A percentile compares a stretch with the other conserved stretches of the same genome.
Evolutionary conservation across 2,113 vertebrate species (phyloP).

Genomic region (Bubalus kerabau): DNA sequence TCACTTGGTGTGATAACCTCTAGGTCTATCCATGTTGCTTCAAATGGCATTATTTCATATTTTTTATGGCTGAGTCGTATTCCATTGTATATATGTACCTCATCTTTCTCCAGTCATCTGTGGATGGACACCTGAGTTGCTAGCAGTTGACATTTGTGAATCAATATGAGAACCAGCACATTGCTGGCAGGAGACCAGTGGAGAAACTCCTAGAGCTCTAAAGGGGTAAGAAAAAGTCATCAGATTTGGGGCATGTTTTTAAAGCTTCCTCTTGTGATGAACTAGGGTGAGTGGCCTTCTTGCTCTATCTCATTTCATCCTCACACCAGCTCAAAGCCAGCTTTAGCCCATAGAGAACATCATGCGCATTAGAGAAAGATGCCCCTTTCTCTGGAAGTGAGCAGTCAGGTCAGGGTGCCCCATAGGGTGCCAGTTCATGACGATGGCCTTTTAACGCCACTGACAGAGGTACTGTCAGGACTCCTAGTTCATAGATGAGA

Average conservation of each 20-base stretch:
- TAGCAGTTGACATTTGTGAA: background rate
- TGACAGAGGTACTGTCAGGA: background rate
- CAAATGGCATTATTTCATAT: background rate
- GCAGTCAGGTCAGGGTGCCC: background rate
- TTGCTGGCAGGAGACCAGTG: background rate
- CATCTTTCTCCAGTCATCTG: background rate
- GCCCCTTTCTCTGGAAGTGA: background rate
- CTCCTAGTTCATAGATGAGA: background rate
- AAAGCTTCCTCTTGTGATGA: background rate
- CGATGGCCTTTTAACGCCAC: background rate
- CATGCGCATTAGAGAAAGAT: background rate
- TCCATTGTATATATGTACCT: background rate
- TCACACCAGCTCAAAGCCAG: background rate
- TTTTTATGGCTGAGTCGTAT: background rate
- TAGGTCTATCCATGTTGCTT: background rate
- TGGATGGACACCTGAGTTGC: background rate
- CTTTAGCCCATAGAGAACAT: background rate
- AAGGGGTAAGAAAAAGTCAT: background rate
- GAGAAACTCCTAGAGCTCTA: background rate
- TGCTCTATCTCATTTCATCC: background rate
- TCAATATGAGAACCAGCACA: background rate
- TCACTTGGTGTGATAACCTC: background rate
- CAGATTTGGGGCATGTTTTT: background rate
- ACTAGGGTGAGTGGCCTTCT: background rate
- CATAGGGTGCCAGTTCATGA: background rate